These are phyloP conservation scores for Eubucco bourcierii DNA, from an alignment of 2,113 vertebrate species.

Conservation along the genomic window DNA sequence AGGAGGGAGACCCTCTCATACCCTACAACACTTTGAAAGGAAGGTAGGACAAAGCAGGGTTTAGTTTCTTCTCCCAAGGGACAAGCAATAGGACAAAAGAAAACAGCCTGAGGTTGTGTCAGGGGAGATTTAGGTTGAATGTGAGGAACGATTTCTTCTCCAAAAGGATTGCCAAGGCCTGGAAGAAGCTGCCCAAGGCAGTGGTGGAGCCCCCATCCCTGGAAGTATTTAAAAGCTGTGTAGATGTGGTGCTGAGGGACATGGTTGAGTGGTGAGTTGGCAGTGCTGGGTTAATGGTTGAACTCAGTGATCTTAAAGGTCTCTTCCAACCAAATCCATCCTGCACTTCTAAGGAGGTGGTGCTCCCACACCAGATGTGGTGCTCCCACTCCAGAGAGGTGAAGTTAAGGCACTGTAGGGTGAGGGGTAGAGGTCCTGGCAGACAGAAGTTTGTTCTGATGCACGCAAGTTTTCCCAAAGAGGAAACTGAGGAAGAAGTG, in stretches of 20 bases:
- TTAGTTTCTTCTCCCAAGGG: not conserved
- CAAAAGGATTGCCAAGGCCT: not conserved
- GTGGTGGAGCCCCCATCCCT: not conserved
- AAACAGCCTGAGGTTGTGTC: not conserved
- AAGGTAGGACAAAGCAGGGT: not conserved
- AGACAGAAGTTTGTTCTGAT: not conserved
- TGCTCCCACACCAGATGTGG: not conserved
- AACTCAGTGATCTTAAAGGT: not conserved
- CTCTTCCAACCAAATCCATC: not conserved
- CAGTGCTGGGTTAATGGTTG: not conserved
- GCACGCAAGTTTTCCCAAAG: not conserved
- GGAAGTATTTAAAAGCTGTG: not conserved
- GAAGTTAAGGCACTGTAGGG: not conserved
- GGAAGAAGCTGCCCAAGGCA: not conserved
- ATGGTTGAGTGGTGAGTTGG: not conserved
- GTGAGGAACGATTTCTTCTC: not conserved
- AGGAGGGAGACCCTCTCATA: not conserved
- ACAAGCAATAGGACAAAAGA: not conserved
- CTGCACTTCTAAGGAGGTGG: not conserved
- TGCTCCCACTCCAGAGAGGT: not conserved
- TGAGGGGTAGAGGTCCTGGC: not conserved
- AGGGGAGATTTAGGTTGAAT: not conserved
- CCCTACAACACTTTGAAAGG: not conserved
- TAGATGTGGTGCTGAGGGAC: not conserved
- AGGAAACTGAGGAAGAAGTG: not conserved